Base-by-base conservation (phyloP, 2,888 invertebrate species). In the Acanthococcus lagerstroemiae region DNA sequence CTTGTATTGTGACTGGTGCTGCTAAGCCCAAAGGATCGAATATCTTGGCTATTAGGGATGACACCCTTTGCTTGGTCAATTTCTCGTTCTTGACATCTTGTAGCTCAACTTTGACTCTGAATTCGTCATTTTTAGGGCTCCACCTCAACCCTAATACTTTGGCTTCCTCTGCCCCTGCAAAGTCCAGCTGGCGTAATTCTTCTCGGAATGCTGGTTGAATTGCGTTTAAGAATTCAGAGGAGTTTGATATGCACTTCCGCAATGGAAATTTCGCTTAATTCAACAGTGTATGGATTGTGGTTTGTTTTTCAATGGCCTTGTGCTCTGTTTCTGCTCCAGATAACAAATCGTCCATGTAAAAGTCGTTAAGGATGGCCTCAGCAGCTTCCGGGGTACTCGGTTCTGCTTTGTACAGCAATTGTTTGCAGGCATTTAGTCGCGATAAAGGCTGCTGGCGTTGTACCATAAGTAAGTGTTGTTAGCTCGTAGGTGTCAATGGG, bases 401-500 rank as follows among this genome's bases (percentile, higher is more conserved):
- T 30, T 61, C 56, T 19, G 61, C 63, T 15, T 73, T 72, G 0
- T 65, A n/a, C 12, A 0, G 72, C 73, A 19, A 73, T 27, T 60
- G 72, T 71, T 46, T 70, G 48, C 12, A 74, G 56, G n/a, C 69
- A 70, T 48, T 73, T 27, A 1, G 69, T 71, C 0, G 74, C 71
- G 7, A 74, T 48, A 69, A 67, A 74, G 15, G 73, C 56, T 9
- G 61, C 67, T 2, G 61, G 25, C 3, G 45, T 15, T 17, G 61
- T 61, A 3, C 67, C 56, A n/a, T 76, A 76, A 0, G 74, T 75
- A 4, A 76, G 70, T 1, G 73, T 74, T 70, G 71, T 73, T 12
- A 75, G 66, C 12, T 63, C 52, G 22, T 70, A 70, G n/a, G 52
- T 15, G 0, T 50, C 15, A 24, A 67, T 25, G 5, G 27, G 55